Base-by-base conservation (phyloP, 2,888 invertebrate genomes). In the Leptinotarsa tumamoca region DNA sequence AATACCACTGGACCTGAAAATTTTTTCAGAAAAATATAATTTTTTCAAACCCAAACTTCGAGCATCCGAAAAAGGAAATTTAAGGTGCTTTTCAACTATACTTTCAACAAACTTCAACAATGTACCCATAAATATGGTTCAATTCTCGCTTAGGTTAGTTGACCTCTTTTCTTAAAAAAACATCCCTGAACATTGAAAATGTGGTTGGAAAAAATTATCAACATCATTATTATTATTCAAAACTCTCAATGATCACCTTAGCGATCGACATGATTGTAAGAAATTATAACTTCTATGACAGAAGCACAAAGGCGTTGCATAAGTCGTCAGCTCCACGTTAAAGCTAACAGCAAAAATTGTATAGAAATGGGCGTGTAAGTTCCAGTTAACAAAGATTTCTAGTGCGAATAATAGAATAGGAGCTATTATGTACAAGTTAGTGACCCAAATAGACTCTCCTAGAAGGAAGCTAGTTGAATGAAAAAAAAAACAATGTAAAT, bases 401-500 rank as follows among this genome's bases (percentile, higher is more conserved):
- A 69, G 74, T 63, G 71, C 51, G 73, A 77, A 77, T 73, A 77
- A 68, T 66, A 77, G 69, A 56, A 72, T 51, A 73, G 73, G 75
- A 23, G 51, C 73, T 78, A 76, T 78, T 78, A 76, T 78, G 68
- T 75, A 63, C 68, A n/a, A 67, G 72, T 72, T 3, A 78, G 70
- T 75, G 78, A 75, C 75, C 78, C 70, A 78, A 70, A 76, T 75
- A 75, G 67, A 74, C 43, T 52, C 68, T 68, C 68, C 67, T 74
- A 74, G 61, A 71, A 78, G 78, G 76, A 78, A 75, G 76, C 72
- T 18, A 33, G 33, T 33, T 33, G 58, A 5, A 71, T 43, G 72
- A 68, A 73, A 75, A 72, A 73, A 73, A 73, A 73, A 74, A 76
- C 73, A 76, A 68, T 73, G 76, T 33, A 76, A 69, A 75, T 75